Evolutionary conservation across 2,797 vertebrate species (phyloP).

Genomic region (Myripristis jacobus): DNA sequence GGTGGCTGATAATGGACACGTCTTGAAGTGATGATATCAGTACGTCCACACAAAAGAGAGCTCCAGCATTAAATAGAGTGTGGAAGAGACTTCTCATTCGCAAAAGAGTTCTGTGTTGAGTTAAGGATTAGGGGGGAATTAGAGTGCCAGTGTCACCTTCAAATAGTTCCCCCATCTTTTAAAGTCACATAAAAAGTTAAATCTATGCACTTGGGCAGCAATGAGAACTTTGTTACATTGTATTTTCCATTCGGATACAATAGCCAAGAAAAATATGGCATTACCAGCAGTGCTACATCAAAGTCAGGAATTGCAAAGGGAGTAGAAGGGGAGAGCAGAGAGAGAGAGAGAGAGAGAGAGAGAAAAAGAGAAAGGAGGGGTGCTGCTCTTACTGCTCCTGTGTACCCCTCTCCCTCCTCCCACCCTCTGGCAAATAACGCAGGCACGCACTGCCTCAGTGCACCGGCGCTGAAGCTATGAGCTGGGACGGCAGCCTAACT

Average conservation of each 20-base stretch:
- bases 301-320: conserved; percentile 75
- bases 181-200: conserved; percentile 76
- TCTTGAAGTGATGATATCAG: conserved; percentile 76
- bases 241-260: conserved; percentile 84
- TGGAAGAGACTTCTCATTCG: conserved; percentile 72
- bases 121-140: conserved; percentile 78
- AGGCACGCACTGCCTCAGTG: conserved; percentile 53
- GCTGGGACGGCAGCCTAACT: conserved; percentile 61
- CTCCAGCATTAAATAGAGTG: conserved; percentile 57
- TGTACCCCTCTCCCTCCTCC: conserved; percentile 82
- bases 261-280: conserved; percentile 91
- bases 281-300: conserved; percentile 86
- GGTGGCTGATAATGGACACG: conserved; percentile 74
- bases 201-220: conserved; percentile 75
- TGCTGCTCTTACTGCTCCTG: conserved; percentile 64
- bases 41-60: conserved; percentile 61
- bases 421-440: conserved; percentile 81
- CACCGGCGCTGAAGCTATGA: conserved; percentile 52
- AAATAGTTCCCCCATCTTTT: conserved; percentile 76
- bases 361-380: conserved; percentile 48
- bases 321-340: conserved; percentile 54
- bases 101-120: conserved; percentile 76
- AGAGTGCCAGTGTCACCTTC: conserved; percentile 77
- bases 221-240: conserved; percentile 83
- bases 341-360: conserved; percentile 59